Conservation (phyloP, 2,113 vertebrate species). For the Oryzias curvinotus region DNA sequence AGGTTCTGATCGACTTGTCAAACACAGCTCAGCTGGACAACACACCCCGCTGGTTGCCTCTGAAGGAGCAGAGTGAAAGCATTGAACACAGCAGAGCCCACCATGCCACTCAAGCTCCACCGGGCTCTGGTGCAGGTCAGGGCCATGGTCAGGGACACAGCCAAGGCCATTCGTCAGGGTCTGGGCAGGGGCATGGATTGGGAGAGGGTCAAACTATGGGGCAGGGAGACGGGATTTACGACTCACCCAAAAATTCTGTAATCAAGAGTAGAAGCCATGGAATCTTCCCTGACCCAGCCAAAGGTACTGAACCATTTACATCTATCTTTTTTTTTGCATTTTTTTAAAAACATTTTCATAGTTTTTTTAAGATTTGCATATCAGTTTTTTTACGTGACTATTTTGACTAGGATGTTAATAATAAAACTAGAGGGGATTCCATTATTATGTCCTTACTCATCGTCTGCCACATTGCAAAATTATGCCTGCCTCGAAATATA, state of each 20-base stretch:
- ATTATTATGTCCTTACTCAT: no score
- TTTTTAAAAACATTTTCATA: not conserved
- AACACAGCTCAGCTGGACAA: constrained; percentile 91
- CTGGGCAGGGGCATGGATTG: constrained; percentile 45
- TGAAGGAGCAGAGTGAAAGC: constrained; percentile 95
- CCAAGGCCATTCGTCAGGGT: constrained; percentile 47
- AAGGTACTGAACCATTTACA: constrained; percentile 80
- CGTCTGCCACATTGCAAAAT: no score
- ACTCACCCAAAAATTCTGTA: constrained; percentile 92
- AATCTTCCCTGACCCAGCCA: constrained; percentile 95
- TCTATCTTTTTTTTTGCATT: not conserved
- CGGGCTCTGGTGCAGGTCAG: constrained; percentile 66
- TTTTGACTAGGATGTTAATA: no score
- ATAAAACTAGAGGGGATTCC: no score
- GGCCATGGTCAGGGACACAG: constrained; percentile 39
- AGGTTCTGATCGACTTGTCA: constrained; percentile 96
- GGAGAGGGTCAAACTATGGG: constrained; percentile 44
- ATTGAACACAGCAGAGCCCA: constrained; percentile 88
- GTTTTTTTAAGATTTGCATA: not conserved
- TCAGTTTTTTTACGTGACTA: not conserved
- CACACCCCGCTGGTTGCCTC: constrained; percentile 89
- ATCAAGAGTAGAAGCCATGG: constrained; percentile 99
- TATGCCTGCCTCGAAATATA: no score
- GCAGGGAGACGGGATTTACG: constrained; percentile 80
- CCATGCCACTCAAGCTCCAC: constrained; percentile 78